phyloP scores from a whole-genome alignment of 2,113 vertebrate species.

The Merops nubicus region DNA sequence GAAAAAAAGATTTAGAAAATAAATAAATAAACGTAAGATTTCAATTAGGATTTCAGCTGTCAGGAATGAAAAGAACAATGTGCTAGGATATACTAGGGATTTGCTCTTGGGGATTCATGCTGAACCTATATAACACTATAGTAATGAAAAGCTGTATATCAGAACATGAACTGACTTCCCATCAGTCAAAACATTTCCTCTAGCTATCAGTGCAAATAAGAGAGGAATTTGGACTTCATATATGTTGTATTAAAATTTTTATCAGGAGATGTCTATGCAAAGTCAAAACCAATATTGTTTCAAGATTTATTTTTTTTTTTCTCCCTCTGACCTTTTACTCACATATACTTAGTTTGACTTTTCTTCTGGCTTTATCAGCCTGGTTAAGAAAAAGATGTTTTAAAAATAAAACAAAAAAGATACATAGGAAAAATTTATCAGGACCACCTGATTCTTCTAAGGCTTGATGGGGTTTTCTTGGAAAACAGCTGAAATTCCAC shows the following conservation, averaged over 20 bases:
- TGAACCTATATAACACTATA: slow-evolving; percentile 27
- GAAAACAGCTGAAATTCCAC: background rate
- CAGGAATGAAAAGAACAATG: slow-evolving; percentile 20
- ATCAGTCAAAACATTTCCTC: slow-evolving; percentile 12
- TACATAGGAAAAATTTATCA: background rate
- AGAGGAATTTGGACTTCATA: slow-evolving; percentile 32
- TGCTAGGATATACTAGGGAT: slow-evolving; percentile 1
- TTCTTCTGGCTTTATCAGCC: background rate
- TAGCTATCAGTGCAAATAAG: slow-evolving; percentile 24
- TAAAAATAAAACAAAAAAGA: background rate
- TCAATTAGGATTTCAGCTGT: slow-evolving; percentile 45
- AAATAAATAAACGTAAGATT: slow-evolving; percentile 42
- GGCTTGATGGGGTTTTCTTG: background rate
- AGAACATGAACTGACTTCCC: background rate
- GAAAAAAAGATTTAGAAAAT: slow-evolving; percentile 27
- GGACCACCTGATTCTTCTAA: background rate
- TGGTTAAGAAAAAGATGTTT: background rate
- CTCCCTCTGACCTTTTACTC: background rate
- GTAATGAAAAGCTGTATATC: slow-evolving; percentile 35
- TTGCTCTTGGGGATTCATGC: slow-evolving; percentile 9
- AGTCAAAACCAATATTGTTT: slow-evolving; percentile 27
- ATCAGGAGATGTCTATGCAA: background rate
- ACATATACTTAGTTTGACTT: background rate
- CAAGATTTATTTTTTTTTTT: background rate
- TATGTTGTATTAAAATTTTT: slow-evolving; percentile 34